These are phyloP conservation scores for Micrastur ruficollis DNA, from an alignment of 2,797 vertebrate genomes.

Conservation along the genomic window DNA sequence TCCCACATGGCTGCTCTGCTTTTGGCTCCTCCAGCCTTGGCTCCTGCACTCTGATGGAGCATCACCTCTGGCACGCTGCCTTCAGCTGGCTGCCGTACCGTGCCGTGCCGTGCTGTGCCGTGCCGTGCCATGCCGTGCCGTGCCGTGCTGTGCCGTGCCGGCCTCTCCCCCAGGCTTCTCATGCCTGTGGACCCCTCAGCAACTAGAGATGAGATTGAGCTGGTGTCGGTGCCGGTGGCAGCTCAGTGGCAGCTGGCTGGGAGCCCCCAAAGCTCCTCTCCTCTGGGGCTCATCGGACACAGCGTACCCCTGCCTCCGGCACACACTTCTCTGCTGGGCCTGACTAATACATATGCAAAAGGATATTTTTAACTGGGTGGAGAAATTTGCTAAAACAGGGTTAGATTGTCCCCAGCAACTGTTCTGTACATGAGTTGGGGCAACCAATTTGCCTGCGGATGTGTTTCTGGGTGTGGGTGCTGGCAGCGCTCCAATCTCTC, in stretches of 20 bases:
- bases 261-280: not conserved
- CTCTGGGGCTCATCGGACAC: rapidly evolving
- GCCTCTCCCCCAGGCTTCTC: not conserved
- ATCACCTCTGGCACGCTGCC: not conserved
- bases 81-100: rapidly evolving
- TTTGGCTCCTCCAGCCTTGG: not conserved
- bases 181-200: not conserved
- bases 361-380: not conserved
- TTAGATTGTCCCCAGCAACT: not conserved
- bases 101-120: not conserved
- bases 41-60: not conserved
- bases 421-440: not conserved
- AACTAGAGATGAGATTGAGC: not conserved
- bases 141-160: rapidly evolving
- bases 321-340: not conserved
- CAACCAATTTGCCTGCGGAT: not conserved
- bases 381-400: not conserved
- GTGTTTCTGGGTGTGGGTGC: not conserved
- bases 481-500: rapidly evolving
- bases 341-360: not conserved
- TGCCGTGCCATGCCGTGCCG: not conserved
- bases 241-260: not conserved
- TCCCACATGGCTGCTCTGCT: not conserved
- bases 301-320: not conserved
- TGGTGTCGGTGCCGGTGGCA: not conserved